phyloP scores from a whole-genome alignment of 2,113 vertebrate species.

The Apodemus sylvaticus region DNA sequence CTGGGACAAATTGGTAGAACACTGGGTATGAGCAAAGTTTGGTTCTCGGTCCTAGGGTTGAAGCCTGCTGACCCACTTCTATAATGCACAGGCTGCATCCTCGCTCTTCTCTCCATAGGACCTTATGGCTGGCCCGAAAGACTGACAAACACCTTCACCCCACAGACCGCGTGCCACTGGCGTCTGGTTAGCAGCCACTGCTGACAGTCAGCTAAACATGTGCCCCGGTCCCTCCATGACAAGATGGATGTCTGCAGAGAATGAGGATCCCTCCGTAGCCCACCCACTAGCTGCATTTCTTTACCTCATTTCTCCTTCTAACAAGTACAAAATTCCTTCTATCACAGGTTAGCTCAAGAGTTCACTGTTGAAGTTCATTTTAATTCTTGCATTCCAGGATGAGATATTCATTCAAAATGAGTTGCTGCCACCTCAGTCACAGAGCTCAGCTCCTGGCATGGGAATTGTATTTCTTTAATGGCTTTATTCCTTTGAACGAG shows the following conservation, averaged over 20 bases:
- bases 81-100: background rate
- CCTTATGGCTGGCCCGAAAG: background rate
- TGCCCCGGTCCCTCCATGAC: background rate
- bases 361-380: conserved; percentile 68
- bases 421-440: conserved; percentile 69
- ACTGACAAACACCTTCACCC: background rate
- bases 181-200: background rate
- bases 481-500: conserved; percentile 66
- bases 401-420: conserved; percentile 66
- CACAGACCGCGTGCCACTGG: background rate
- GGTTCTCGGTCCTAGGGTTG: background rate
- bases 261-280: background rate
- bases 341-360: conserved; percentile 68
- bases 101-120: background rate
- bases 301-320: conserved; percentile 54
- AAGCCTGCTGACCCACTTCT: background rate
- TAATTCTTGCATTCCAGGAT: conserved; percentile 65
- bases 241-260: background rate
- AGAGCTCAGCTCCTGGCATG: conserved; percentile 45
- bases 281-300: background rate
- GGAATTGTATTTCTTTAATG: conserved; percentile 63
- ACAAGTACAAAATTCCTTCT: conserved; percentile 40
- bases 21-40: background rate
- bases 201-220: background rate
- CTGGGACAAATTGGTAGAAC: background rate